Evolutionary conservation across 2,797 vertebrate species (phyloP).

Genomic region (Huso huso): DNA sequence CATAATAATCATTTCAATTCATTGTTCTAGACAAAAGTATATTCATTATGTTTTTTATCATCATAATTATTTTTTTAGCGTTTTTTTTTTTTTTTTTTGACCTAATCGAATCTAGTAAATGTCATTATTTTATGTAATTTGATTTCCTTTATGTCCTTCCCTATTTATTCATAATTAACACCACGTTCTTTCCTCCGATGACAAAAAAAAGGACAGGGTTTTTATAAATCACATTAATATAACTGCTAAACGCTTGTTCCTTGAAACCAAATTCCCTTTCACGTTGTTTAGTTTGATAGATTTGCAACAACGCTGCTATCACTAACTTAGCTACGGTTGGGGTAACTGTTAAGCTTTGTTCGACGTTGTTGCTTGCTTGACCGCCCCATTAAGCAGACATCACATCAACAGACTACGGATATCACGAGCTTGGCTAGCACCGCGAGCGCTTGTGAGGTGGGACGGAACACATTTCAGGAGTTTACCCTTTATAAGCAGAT

Average conservation of each 20-base stretch:
- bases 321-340: conserved; percentile 65
- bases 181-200: conserved; percentile 80
- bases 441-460: conserved; percentile 55
- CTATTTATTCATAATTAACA: conserved; percentile 71
- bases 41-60: conserved; percentile 48
- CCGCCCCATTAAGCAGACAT: conserved; percentile 95
- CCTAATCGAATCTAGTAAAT: conserved; percentile 54
- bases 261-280: conserved; percentile 82
- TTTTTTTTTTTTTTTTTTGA: conserved; percentile 46
- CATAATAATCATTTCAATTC: too few species aligned
- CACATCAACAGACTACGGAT: conserved; percentile 81
- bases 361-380: conserved; percentile 86
- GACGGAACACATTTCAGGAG: conserved; percentile 45
- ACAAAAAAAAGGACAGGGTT: conserved; percentile 64
- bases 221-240: conserved; percentile 73
- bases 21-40: too few species aligned
- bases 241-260: conserved; percentile 78
- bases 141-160: conserved; percentile 67
- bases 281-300: conserved; percentile 80
- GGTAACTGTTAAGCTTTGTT: conserved; percentile 83
- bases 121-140: conserved; percentile 77
- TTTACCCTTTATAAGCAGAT: conserved; percentile 41
- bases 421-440: conserved; percentile 72
- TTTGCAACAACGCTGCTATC: conserved; percentile 66
- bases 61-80: conserved; percentile 37